phyloP scores from a whole-genome alignment of 1,140 invertebrate genomes.

The Sminthurides bifidus region DNA sequence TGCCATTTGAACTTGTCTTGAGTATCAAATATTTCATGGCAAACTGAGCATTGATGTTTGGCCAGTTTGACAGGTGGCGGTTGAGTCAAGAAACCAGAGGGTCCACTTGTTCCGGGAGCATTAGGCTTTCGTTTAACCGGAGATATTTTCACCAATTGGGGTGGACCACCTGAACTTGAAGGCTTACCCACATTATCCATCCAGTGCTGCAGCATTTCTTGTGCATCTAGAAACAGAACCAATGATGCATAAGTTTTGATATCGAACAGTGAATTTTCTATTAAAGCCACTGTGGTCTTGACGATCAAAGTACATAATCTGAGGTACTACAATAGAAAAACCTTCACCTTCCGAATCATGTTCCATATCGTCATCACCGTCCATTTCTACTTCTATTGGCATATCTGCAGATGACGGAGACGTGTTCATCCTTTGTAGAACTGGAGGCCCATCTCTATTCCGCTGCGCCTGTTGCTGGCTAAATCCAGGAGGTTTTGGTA shows the following conservation, averaged over 20 bases:
- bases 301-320: neutral
- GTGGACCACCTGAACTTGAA: neutral
- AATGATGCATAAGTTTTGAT: neutral
- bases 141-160: neutral
- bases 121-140: neutral
- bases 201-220: constrained; percentile 20
- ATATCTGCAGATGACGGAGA: neutral
- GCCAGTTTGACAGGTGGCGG: neutral
- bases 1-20: constrained; percentile 24
- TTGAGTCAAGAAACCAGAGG: no score
- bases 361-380: neutral
- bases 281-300: neutral
- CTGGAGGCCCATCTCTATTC: neutral
- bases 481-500: neutral
- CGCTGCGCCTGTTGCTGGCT: neutral
- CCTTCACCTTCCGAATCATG: neutral
- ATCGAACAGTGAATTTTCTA: neutral
- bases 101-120: neutral
- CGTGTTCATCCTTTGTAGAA: neutral
- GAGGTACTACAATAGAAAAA: neutral
- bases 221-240: neutral
- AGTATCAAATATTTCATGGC: constrained; percentile 16
- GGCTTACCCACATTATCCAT: constrained; percentile 18
- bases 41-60: constrained; percentile 12
- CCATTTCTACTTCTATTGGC: neutral